Conservation (phyloP, 2,113 vertebrate genomes). For the Odobenus rosmarus region DNA sequence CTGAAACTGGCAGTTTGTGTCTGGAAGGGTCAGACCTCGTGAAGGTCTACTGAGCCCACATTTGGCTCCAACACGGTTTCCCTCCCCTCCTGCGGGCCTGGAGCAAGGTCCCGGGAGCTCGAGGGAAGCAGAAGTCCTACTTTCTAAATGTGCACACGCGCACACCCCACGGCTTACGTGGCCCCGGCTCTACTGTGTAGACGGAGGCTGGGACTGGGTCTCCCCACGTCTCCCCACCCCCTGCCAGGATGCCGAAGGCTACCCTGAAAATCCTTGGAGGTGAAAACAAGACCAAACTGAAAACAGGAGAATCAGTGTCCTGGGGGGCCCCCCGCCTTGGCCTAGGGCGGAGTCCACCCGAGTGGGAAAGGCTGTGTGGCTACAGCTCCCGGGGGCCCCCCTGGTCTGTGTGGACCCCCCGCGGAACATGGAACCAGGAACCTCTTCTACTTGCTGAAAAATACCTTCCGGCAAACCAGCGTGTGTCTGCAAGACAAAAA, state of each 20-base stretch:
- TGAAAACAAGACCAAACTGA: background rate
- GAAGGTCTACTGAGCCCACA: background rate
- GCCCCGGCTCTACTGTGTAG: background rate
- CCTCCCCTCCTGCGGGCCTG: too few relatives aligned
- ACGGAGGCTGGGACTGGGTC: background rate
- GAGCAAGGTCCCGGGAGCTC: background rate
- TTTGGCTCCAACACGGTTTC: background rate
- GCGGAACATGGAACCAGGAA: background rate
- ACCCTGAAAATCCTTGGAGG: background rate
- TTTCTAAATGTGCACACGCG: background rate
- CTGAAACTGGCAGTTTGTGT: background rate
- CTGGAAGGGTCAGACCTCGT: background rate
- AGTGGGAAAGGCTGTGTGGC: background rate
- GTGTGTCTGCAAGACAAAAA: background rate
- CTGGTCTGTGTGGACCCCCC: fast-evolving
- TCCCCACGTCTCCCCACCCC: background rate
- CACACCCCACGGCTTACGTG: fast-evolving
- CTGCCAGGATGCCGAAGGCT: background rate
- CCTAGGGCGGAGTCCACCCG: fast-evolving
- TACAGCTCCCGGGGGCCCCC: fast-evolving
- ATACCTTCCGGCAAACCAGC: background rate
- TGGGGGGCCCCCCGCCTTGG: fast-evolving
- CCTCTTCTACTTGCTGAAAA: background rate
- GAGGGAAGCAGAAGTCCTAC: too few relatives aligned
- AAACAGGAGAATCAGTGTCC: background rate